phyloP scores from a whole-genome alignment of 1,140 invertebrate species.

The Bemisia tabaci region DNA sequence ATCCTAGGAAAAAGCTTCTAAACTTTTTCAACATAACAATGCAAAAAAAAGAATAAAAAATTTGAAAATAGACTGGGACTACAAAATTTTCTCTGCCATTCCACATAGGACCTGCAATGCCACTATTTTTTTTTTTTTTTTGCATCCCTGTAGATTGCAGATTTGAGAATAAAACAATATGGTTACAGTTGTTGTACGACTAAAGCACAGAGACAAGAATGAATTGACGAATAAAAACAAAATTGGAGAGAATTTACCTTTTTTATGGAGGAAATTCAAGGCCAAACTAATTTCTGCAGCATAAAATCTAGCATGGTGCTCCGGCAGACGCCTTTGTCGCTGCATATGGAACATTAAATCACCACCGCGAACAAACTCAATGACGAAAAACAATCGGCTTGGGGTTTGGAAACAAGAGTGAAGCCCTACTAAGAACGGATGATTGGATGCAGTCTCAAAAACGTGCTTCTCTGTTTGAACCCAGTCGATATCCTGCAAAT shows the following conservation, averaged over 20 bases:
- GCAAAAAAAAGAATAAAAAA: too few species aligned
- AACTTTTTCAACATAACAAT: too few species aligned
- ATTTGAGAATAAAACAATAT: too few species aligned
- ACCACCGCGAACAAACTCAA: conserved; percentile 97
- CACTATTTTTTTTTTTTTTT: too few species aligned
- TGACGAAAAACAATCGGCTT: conserved; percentile 93
- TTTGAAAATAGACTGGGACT: too few species aligned
- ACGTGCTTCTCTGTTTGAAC: conserved; percentile 99
- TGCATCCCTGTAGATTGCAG: too few species aligned
- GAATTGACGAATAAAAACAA: too few species aligned
- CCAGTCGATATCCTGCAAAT: conserved; percentile 85
- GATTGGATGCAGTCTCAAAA: conserved; percentile 99
- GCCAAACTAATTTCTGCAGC: conserved; percentile 96
- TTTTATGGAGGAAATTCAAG: conserved; percentile 93
- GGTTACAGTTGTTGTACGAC: too few species aligned
- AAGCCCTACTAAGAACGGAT: conserved; percentile 96
- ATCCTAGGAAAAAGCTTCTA: too few species aligned
- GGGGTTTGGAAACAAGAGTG: conserved; percentile 98
- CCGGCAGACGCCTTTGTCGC: conserved; percentile 78
- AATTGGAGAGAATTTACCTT: conserved; percentile 43
- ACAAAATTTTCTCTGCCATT: too few species aligned
- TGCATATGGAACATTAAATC: conserved; percentile 99
- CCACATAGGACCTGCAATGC: too few species aligned
- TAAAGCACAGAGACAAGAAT: too few species aligned
- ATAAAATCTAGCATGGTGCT: conserved; percentile 86